These are phyloP conservation scores for Sapajus apella DNA, from an alignment of 2,113 vertebrate genomes.

Conservation along the genomic window DNA sequence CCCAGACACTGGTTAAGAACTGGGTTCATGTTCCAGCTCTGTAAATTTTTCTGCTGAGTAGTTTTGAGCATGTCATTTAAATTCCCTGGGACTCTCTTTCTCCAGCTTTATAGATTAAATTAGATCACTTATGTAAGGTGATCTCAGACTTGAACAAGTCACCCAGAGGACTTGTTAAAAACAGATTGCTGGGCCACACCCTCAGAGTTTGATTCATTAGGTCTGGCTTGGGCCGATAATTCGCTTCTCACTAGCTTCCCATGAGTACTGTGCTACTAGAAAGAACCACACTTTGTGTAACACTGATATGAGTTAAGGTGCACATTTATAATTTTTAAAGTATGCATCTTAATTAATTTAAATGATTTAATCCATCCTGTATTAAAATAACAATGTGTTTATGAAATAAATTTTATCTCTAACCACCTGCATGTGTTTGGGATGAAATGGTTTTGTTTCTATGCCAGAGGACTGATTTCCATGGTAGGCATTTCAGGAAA, in stretches of 20 bases:
- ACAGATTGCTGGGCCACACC: background rate
- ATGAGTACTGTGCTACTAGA: background rate
- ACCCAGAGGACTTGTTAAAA: background rate
- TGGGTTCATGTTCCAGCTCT: background rate
- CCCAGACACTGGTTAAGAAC: background rate
- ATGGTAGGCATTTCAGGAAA: background rate
- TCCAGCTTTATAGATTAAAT: background rate
- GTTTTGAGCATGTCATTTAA: background rate
- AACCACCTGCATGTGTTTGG: background rate
- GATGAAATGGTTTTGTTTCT: background rate
- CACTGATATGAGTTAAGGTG: background rate
- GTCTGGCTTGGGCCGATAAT: background rate
- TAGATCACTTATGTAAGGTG: background rate
- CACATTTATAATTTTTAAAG: background rate
- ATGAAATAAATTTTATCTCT: background rate
- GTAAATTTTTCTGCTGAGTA: background rate
- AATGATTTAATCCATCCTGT: background rate
- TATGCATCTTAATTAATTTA: background rate
- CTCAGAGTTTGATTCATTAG: background rate
- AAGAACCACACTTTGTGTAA: background rate
- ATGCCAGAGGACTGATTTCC: background rate
- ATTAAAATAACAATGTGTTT: background rate
- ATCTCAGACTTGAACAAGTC: background rate
- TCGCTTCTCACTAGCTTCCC: background rate
- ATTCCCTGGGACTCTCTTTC: background rate